Conservation (phyloP, 1,140 invertebrate species). For the Penaeus chinensis region DNA sequence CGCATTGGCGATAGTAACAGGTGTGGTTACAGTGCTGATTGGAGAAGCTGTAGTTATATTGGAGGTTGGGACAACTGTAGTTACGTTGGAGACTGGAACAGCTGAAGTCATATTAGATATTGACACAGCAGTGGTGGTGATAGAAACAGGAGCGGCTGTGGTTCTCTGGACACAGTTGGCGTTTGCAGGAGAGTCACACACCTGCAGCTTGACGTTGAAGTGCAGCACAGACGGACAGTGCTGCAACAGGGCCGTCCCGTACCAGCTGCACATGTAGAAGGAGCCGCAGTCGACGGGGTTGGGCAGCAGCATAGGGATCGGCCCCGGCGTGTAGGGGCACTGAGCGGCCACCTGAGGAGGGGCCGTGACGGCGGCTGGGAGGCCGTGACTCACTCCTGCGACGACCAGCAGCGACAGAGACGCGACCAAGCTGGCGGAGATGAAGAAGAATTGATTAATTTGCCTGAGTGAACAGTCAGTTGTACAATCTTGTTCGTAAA, state of each 20-base stretch:
- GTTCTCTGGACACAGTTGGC: not conserved
- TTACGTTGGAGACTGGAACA: too few relatives aligned
- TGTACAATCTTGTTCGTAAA: too few relatives aligned
- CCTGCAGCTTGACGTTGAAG: not conserved
- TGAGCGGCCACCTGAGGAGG: not conserved
- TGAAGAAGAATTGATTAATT: too few relatives aligned
- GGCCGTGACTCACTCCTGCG: not conserved
- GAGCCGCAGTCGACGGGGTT: conserved; percentile 22
- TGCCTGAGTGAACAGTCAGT: too few relatives aligned
- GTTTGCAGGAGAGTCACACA: conserved; percentile 10
- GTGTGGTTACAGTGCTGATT: too few relatives aligned
- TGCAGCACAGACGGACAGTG: not conserved
- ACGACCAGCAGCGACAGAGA: not conserved
- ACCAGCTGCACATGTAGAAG: conserved; percentile 35
- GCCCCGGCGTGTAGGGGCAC: conserved; percentile 3
- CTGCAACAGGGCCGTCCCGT: not conserved
- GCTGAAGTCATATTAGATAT: too few relatives aligned
- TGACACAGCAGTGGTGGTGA: too few relatives aligned
- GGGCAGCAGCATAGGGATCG: conserved; percentile 15
- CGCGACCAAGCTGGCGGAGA: too few relatives aligned
- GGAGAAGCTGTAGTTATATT: too few relatives aligned
- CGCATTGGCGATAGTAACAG: too few relatives aligned
- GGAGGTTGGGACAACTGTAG: too few relatives aligned
- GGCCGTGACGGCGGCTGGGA: not conserved
- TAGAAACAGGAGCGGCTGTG: too few relatives aligned